Conservation (phyloP, 2,113 vertebrate species). For the Chitala chitala region DNA sequence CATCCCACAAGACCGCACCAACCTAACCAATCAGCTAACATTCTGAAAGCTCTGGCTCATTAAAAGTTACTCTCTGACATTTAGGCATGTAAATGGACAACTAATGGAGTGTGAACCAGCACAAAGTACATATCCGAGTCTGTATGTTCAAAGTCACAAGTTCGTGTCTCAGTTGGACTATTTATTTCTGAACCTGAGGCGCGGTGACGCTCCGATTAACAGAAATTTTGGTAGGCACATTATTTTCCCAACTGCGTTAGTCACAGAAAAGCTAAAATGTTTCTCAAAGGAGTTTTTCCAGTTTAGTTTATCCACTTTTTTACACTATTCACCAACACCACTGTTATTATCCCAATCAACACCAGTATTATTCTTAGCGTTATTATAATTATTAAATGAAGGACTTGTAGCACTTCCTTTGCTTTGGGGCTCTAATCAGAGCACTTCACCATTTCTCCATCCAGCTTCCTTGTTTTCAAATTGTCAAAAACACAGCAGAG, state of each 20-base stretch:
- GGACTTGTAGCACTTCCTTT: too few species aligned
- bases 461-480: too few species aligned
- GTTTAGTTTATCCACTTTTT: not conserved
- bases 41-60: not conserved
- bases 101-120: not conserved
- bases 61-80: conserved; percentile 3
- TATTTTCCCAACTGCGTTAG: not conserved
- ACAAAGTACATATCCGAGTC: not conserved
- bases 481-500: too few species aligned
- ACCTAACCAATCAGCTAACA: not conserved
- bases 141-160: not conserved
- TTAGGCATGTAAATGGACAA: not conserved
- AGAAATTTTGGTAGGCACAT: not conserved
- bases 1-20: not conserved
- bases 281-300: too few species aligned
- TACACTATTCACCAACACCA: not conserved
- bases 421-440: too few species aligned
- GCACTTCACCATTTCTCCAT: too few species aligned
- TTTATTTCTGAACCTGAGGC: not conserved
- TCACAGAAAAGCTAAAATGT: not conserved
- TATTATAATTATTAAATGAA: not conserved
- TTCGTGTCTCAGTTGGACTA: not conserved
- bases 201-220: not conserved
- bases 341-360: too few species aligned
- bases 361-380: too few species aligned